Percentiles rank a stretch among this genome's conserved stretches.
These are phyloP conservation scores for Pachycephus smyrnensis DNA, from an alignment of 2,888 invertebrate species.

Conservation along the genomic window DNA sequence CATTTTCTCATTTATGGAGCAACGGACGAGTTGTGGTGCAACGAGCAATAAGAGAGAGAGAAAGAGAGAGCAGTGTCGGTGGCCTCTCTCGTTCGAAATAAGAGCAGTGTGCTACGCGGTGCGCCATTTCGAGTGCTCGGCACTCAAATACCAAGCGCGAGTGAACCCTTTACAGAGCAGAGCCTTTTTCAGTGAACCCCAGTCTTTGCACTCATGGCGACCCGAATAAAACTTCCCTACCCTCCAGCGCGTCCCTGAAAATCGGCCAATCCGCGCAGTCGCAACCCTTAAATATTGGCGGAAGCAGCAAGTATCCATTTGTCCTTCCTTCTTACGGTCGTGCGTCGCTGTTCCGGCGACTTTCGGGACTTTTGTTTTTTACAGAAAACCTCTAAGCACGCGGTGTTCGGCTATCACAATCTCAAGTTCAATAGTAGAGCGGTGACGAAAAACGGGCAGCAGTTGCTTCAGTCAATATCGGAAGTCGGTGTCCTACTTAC, in stretches of 20 bases:
- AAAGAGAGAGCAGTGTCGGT: conserved; percentile 8
- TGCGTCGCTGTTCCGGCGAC: too few species aligned
- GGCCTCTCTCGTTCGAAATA: conserved; percentile 34
- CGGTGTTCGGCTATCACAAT: too few species aligned
- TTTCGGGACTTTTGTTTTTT: too few species aligned
- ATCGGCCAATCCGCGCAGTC: conserved; percentile 27
- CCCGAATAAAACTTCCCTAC: conserved; percentile 42
- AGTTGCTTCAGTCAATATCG: conserved; percentile 55
- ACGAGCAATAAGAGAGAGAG: conserved; percentile 16
- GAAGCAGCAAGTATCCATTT: too few species aligned
- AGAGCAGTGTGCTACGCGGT: conserved; percentile 42
- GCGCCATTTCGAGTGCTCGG: conserved; percentile 39
- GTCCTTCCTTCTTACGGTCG: too few species aligned
- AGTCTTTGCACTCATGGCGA: conserved; percentile 37
- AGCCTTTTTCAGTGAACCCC: not conserved
- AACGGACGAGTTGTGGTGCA: conserved; percentile 27
- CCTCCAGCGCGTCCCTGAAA: conserved; percentile 18
- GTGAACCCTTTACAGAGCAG: not conserved
- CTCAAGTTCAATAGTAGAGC: too few species aligned
- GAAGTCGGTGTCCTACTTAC: conserved; percentile 43
- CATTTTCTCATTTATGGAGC: conserved; percentile 36
- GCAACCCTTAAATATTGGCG: too few species aligned
- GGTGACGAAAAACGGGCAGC: not conserved
- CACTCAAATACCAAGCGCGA: conserved; percentile 33
- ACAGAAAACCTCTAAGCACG: too few species aligned